Conservation (phyloP, 2,888 invertebrate genomes). For the Cerceris ruficornis region DNA sequence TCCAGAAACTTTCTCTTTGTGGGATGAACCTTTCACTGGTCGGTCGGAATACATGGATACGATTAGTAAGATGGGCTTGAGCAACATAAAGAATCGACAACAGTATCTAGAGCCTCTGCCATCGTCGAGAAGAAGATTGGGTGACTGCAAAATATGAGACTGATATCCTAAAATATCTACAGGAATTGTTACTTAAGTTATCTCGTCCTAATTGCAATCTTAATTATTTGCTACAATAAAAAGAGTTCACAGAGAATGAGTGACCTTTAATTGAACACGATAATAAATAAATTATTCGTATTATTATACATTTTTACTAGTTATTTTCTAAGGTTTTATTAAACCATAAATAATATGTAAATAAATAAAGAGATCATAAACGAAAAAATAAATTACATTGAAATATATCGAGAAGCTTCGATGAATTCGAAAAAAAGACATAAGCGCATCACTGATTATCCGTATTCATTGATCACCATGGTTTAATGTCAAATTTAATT, state of each 20-base stretch:
- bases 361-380: no score
- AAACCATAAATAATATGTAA: no score
- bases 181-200: background rate
- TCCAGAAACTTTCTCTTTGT: conserved; percentile 83
- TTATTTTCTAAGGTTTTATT: background rate
- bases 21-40: conserved; percentile 84
- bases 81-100: conserved; percentile 85
- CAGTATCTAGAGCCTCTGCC: conserved; percentile 84
- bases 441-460: background rate
- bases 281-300: no score
- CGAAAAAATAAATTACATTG: background rate
- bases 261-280: background rate
- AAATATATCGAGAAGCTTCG: background rate
- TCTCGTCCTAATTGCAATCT: no score
- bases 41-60: conserved; percentile 86
- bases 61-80: conserved; percentile 84
- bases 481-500: background rate
- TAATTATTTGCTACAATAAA: background rate
- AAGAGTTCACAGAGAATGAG: background rate
- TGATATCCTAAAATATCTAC: background rate
- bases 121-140: conserved; percentile 84
- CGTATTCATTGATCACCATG: background rate
- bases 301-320: background rate
- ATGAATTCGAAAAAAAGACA: background rate
- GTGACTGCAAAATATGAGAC: conserved; percentile 78